phyloP scores from a whole-genome alignment of 1,140 invertebrate species.

The Anastrepha ludens region DNA sequence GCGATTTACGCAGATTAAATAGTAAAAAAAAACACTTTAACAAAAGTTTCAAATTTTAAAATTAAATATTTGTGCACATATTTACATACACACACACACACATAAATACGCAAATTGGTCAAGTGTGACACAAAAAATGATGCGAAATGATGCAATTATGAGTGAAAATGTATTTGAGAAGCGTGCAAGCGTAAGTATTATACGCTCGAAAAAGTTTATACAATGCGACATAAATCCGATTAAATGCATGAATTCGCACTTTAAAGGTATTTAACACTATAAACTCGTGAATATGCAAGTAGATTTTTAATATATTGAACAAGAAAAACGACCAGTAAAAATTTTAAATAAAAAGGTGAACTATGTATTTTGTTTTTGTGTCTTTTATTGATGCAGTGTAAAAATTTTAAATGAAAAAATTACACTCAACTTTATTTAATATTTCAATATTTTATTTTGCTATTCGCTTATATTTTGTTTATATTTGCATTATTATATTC shows the following conservation, averaged over 20 bases:
- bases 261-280: conserved; percentile 9
- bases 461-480: no score
- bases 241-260: conserved; percentile 16
- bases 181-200: neutral
- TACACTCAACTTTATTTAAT: no score
- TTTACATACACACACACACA: no score
- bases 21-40: no score
- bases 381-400: no score
- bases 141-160: conserved; percentile 23
- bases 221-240: conserved; percentile 1
- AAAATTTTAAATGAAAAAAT: neutral
- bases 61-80: no score
- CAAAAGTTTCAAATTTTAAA: no score
- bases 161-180: neutral
- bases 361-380: neutral
- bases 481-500: no score
- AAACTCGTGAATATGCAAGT: neutral
- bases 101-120: no score
- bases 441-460: no score
- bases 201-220: neutral
- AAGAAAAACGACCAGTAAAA: neutral
- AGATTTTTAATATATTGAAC: neutral
- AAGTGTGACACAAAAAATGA: neutral
- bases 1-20: no score
- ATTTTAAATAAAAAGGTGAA: neutral